Conservation (phyloP, 2,113 vertebrate genomes). For the Ciconia boyciana region DNA sequence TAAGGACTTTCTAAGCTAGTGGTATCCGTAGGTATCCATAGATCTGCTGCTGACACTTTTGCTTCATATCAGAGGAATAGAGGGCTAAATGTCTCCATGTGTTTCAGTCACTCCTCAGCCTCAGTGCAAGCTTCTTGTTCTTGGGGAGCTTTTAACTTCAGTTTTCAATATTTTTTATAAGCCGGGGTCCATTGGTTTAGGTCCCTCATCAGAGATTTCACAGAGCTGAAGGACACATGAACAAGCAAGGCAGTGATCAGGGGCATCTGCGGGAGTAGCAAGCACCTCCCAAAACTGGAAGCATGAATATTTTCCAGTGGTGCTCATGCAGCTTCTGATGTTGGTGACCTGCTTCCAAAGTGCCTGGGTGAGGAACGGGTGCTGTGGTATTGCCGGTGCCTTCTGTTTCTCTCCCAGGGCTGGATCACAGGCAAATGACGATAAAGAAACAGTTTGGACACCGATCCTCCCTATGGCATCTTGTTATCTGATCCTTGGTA, state of each 20-base stretch:
- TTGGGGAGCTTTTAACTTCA: not conserved
- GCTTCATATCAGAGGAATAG: not conserved
- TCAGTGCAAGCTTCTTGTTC: not conserved
- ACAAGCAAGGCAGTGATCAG: not conserved
- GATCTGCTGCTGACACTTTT: not conserved
- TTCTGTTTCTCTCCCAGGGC: not conserved
- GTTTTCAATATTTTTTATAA: not conserved
- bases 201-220: not conserved
- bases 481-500: not conserved
- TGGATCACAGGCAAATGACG: not conserved
- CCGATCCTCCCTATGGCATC: not conserved
- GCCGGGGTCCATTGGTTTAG: not conserved
- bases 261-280: not conserved
- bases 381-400: not conserved
- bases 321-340: not conserved
- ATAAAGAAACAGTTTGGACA: not conserved
- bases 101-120: not conserved
- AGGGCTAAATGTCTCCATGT: not conserved
- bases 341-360: constrained; percentile 7
- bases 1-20: not conserved
- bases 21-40: not conserved
- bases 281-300: not conserved
- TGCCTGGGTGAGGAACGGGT: not conserved
- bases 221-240: not conserved
- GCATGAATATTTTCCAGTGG: not conserved